Percentiles rank a stretch among this genome's conserved stretches.
Evolutionary conservation across 2,113 vertebrate species (phyloP).

Genomic region (Nicator chloris): DNA sequence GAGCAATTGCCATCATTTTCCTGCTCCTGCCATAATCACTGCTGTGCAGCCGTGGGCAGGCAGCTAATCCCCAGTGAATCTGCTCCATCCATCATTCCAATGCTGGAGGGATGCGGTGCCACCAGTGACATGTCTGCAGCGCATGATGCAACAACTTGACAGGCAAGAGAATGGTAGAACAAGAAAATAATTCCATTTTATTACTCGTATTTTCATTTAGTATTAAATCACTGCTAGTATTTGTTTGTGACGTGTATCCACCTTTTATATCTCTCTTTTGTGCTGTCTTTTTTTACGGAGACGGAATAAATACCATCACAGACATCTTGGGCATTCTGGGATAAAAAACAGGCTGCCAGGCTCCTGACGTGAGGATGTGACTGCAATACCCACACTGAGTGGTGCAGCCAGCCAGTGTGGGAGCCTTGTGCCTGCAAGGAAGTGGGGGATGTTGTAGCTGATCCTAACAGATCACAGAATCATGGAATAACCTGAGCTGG

Average conservation of each 20-base stretch:
- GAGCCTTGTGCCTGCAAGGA: neutral
- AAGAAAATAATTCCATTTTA: neutral
- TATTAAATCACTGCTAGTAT: neutral
- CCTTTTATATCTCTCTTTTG: neutral
- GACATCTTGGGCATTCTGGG: neutral
- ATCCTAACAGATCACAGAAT: neutral
- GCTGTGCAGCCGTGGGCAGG: neutral
- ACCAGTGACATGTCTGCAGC: neutral
- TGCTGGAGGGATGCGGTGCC: neutral
- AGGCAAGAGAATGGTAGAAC: neutral
- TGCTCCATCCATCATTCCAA: neutral
- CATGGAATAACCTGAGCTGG: neutral
- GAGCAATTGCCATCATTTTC: neutral
- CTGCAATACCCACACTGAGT: rapidly evolving
- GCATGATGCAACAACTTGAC: neutral
- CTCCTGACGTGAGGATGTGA: rapidly evolving
- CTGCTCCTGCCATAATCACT: neutral
- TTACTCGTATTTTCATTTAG: neutral
- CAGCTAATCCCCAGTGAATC: neutral
- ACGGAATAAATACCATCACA: neutral
- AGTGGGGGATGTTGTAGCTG: rapidly evolving
- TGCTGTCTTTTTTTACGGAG: neutral
- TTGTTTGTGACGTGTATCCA: neutral
- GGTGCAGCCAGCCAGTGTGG: rapidly evolving
- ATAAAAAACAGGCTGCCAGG: neutral